Evolutionary conservation across 1,140 invertebrate species (phyloP).

Genomic region (Platyura marginata): DNA sequence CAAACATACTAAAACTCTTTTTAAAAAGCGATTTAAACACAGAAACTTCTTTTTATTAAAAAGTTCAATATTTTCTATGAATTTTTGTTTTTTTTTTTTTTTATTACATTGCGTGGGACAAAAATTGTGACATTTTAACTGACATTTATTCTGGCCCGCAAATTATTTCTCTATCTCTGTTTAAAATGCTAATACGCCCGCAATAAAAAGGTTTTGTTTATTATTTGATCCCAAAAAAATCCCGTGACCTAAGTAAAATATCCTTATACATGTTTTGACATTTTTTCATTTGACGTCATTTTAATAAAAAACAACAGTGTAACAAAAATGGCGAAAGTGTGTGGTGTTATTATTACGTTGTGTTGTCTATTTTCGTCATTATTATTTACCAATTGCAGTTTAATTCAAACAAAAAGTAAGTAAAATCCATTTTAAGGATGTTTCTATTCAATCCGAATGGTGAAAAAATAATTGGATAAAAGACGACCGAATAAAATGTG

Average conservation of each 20-base stretch:
- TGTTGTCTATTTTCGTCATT: slow-evolving; percentile 1
- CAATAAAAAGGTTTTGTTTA: too few relatives aligned
- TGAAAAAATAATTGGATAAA: neutral
- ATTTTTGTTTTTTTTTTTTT: too few relatives aligned
- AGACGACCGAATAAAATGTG: neutral
- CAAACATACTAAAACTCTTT: too few relatives aligned
- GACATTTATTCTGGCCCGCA: too few relatives aligned
- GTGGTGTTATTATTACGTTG: neutral
- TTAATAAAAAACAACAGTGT: neutral
- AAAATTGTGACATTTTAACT: too few relatives aligned
- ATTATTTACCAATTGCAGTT: neutral
- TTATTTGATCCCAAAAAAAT: too few relatives aligned
- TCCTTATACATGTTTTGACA: neutral
- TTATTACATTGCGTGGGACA: too few relatives aligned
- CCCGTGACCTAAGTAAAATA: neutral
- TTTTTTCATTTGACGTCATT: neutral
- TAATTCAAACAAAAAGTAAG: neutral
- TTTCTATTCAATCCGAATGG: neutral
- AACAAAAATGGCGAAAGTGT: slow-evolving; percentile 1
- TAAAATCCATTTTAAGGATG: neutral
- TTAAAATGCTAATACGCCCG: too few relatives aligned
- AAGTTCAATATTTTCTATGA: too few relatives aligned
- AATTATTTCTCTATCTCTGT: too few relatives aligned
- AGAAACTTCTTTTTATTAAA: neutral
- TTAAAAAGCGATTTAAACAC: too few relatives aligned